Conservation (phyloP, 2,797 vertebrate species). For the Halcyon chelicuti region DNA sequence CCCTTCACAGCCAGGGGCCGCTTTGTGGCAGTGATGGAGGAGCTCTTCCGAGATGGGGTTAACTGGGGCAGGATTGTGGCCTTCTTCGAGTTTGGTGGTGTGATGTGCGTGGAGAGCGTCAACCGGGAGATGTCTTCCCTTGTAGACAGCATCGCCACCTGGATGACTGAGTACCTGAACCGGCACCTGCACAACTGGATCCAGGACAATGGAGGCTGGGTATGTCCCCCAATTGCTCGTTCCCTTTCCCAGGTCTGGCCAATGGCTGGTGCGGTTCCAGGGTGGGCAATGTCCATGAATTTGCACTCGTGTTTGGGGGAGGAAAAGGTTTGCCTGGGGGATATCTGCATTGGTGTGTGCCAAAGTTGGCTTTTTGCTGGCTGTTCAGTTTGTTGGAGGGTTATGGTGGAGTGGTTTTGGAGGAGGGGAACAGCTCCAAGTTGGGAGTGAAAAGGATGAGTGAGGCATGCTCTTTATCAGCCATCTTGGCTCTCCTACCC, state of each 20-base stretch:
- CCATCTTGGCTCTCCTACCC: rapidly evolving
- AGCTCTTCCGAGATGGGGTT: conserved; percentile 96
- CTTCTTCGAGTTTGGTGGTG: conserved; percentile 97
- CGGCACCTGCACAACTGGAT: conserved; percentile 95
- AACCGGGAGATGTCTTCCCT: conserved; percentile 91
- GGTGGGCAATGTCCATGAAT: rapidly evolving
- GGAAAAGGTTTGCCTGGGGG: background rate
- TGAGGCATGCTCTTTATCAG: rapidly evolving
- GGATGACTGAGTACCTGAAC: conserved; percentile 99
- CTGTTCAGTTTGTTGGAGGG: background rate
- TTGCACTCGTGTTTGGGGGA: rapidly evolving
- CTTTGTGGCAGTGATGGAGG: conserved; percentile 94
- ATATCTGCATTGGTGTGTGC: rapidly evolving
- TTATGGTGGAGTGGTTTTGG: background rate
- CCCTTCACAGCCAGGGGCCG: conserved; percentile 88
- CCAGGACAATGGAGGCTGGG: conserved; percentile 98
- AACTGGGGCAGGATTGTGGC: conserved; percentile 99
- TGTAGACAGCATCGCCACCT: conserved; percentile 92
- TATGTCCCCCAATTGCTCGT: conserved; percentile 74
- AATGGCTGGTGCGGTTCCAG: rapidly evolving
- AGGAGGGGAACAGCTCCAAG: background rate
- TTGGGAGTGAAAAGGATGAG: rapidly evolving
- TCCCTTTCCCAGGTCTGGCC: background rate
- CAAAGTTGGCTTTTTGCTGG: background rate
- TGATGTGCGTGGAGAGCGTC: conserved; percentile 94